A percentile compares a stretch with the other conserved stretches of the same genome.
Evolutionary conservation across 2,888 invertebrate genomes (phyloP).

Genomic region (Nipponacmea schrenckii): DNA sequence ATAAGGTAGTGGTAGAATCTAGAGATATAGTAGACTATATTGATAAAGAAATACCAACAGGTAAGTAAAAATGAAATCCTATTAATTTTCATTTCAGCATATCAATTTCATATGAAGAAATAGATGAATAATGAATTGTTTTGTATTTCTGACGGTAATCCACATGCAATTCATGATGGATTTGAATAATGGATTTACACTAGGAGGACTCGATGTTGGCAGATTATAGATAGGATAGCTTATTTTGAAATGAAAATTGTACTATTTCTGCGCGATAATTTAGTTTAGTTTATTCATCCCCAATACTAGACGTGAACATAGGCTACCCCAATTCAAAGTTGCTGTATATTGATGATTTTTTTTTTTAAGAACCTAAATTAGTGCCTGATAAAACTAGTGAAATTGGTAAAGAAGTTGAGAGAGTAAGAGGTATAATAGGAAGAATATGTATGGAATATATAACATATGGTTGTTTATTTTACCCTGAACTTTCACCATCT

Average conservation of each 20-base stretch:
- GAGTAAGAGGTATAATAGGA: conserved; percentile 39
- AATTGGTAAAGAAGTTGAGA: conserved; percentile 40
- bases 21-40: conserved; percentile 49
- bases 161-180: too few relatives aligned
- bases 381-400: conserved; percentile 41
- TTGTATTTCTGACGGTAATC: too few relatives aligned
- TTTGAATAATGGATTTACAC: too few relatives aligned
- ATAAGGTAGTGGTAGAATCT: conserved; percentile 44
- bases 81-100: background rate
- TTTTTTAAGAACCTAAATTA: conserved; percentile 32
- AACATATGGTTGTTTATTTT: conserved; percentile 41
- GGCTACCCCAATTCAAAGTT: too few relatives aligned
- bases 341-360: background rate
- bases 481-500: conserved; percentile 35
- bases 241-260: too few relatives aligned
- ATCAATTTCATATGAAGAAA: too few relatives aligned
- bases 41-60: conserved; percentile 35
- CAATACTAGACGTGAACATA: too few relatives aligned
- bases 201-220: too few relatives aligned
- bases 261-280: too few relatives aligned
- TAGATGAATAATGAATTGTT: too few relatives aligned
- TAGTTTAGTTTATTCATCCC: too few relatives aligned
- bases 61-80: conserved; percentile 18
- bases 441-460: conserved; percentile 33
- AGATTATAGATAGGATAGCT: too few relatives aligned